Base-by-base conservation (phyloP, 1,140 invertebrate genomes). In the Heliothis virescens region DNA sequence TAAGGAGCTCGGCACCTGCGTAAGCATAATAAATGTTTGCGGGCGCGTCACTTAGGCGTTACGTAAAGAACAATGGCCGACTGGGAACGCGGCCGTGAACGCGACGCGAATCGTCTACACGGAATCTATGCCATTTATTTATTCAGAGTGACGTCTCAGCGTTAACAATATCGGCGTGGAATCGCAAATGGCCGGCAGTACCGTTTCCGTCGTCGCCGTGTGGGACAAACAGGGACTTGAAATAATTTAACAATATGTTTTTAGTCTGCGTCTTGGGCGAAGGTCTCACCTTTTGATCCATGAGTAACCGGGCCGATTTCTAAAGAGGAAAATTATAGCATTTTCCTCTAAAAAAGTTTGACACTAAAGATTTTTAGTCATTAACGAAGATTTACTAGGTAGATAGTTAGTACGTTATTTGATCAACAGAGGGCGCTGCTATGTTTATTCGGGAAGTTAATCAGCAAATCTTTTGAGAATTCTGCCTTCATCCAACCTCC, bases 41-140 rank as follows among this genome's bases (percentile, higher is more conserved):
- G 86, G 55, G 77, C 81, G 78, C 90, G 87, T 91, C 91, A 88
- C 88, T 87, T 88, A 65, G 81, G 85, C 89, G 89, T 94, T 94
- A 92, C 89, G 91, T 92, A 93, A 94, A 91, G 89, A 92, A 94
- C 92, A 94, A 94, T 92, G 89, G 87, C 89, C 88, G 88, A 86
- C 87, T 88, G 91, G 83, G 90, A 93, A 89, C 89, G 90, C 90
- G 91, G 89, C 92, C 92, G 84, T 91, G 92, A 90, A 92, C 90
- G 90, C 87, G 86, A 77, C 85, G 85, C 83, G 90, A 90, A 91
- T 93, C 82, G 84, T 81, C 75, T 81, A 83, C 85, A 81, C 85
- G 79, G 79, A 85, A 82, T 86, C 86, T 85, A 87, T 87, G 87
- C 86, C 85, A 89, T 88, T 91, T 90, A 90, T 88, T 89, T 88